Percentiles rank a stretch among this genome's conserved stretches.
Evolutionary conservation across 2,888 invertebrate genomes (phyloP).

Genomic region (Nasonovia ribisnigri): DNA sequence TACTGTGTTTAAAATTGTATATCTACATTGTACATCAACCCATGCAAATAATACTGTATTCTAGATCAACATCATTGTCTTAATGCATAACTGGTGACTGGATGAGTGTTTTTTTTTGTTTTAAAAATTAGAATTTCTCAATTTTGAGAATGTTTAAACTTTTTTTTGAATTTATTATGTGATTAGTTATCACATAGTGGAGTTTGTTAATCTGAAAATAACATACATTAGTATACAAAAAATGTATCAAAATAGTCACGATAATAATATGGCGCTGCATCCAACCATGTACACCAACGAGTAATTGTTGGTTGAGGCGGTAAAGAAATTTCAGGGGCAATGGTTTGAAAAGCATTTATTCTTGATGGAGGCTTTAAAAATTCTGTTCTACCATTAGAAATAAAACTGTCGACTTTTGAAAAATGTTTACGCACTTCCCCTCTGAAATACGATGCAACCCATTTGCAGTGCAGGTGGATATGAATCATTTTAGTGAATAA

Average conservation of each 20-base stretch:
- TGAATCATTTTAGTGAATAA: too few relatives aligned
- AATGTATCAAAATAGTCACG: too few relatives aligned
- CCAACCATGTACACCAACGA: constrained; percentile 68
- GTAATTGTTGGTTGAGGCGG: constrained; percentile 68
- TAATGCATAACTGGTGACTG: not conserved
- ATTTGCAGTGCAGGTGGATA: too few relatives aligned
- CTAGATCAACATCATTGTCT: not conserved
- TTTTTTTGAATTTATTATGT: not conserved
- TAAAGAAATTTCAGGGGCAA: constrained; percentile 66
- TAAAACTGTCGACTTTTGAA: constrained; percentile 67
- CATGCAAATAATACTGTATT: not conserved
- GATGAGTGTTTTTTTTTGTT: not conserved
- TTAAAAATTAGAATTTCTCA: not conserved
- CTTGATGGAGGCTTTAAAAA: constrained; percentile 68
- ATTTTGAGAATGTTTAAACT: not conserved
- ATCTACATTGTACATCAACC: not conserved
- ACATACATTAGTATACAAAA: too few relatives aligned
- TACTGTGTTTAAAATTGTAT: not conserved
- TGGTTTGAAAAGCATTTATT: constrained; percentile 67
- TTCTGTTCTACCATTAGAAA: constrained; percentile 68
- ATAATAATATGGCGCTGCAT: constrained; percentile 65
- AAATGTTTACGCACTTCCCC: constrained; percentile 66
- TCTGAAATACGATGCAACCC: too few relatives aligned
- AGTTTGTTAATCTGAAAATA: too few relatives aligned
- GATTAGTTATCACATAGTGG: too few relatives aligned